phyloP scores from a whole-genome alignment of 2,113 vertebrate species.

The Carettochelys insculpta region DNA sequence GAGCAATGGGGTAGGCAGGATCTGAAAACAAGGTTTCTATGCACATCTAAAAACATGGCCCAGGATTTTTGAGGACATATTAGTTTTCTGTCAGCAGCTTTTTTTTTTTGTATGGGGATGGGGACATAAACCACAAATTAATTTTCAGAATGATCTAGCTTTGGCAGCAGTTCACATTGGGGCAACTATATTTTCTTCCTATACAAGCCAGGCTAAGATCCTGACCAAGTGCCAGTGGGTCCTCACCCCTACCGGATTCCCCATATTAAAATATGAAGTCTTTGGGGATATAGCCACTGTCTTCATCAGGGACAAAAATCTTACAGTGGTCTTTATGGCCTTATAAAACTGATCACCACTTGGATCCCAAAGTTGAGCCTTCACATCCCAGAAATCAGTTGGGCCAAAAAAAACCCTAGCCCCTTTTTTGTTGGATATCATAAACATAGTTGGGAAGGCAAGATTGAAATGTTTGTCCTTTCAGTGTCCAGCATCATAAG shows the following conservation, averaged over 20 bases:
- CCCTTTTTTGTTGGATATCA: background rate
- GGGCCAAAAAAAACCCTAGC: background rate
- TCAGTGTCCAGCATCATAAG: background rate
- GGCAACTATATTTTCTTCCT: background rate
- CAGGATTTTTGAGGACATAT: background rate
- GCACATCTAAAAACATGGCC: fast-evolving
- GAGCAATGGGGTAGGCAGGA: background rate
- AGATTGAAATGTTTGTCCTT: background rate
- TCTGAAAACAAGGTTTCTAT: background rate
- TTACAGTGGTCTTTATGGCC: background rate
- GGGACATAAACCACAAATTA: background rate
- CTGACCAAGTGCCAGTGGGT: background rate
- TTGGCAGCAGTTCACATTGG: background rate
- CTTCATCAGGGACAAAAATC: too few species aligned
- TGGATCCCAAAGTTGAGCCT: background rate
- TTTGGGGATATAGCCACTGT: fast-evolving
- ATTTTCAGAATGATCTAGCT: background rate
- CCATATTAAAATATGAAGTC: fast-evolving
- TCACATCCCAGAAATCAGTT: background rate
- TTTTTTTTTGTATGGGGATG: background rate
- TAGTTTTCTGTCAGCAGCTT: background rate
- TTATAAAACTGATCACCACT: background rate
- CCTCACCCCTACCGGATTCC: background rate
- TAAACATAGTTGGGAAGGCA: fast-evolving
- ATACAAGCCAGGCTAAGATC: background rate